A percentile compares a stretch with the other conserved stretches of the same genome.
These are phyloP conservation scores for Nothura maculosa DNA, from an alignment of 2,797 vertebrate genomes.

Conservation along the genomic window DNA sequence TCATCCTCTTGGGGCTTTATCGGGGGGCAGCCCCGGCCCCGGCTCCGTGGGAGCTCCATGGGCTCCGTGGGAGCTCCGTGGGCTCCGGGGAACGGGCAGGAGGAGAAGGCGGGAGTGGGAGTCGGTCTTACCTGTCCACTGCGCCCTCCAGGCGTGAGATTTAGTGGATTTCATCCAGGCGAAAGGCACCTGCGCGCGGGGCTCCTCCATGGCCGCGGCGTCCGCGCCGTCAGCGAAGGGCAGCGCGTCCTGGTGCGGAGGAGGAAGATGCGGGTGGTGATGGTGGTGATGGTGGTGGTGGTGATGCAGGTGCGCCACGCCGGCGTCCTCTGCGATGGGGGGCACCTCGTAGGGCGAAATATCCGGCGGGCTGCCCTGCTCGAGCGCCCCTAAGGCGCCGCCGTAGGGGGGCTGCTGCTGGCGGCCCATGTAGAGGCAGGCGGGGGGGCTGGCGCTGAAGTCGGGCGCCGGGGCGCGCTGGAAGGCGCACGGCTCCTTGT, in stretches of 20 bases:
- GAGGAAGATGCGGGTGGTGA: conserved; percentile 80
- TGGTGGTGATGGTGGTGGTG: conserved; percentile 77
- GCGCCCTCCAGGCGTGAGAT: conserved; percentile 95
- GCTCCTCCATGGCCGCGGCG: conserved; percentile 80
- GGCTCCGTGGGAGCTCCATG: not conserved
- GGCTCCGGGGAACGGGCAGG: too few species aligned
- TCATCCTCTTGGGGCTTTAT: not conserved
- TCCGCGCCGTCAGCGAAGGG: conserved; percentile 87
- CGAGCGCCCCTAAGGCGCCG: conserved; percentile 84
- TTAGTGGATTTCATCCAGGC: conserved; percentile 99
- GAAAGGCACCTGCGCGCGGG: conserved; percentile 91
- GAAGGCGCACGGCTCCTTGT: conserved; percentile 94
- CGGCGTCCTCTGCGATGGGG: conserved; percentile 87
- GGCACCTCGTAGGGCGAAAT: conserved; percentile 89
- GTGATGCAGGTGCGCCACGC: conserved; percentile 85
- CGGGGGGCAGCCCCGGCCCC: too few species aligned
- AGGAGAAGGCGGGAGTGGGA: not conserved
- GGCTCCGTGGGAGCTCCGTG: not conserved
- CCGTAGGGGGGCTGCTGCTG: conserved; percentile 89
- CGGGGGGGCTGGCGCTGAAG: conserved; percentile 90
- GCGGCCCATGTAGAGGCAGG: conserved; percentile 94
- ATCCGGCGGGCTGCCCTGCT: conserved; percentile 89
- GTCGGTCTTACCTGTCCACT: conserved; percentile 92
- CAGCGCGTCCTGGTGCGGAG: conserved; percentile 81
- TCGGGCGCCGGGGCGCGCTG: conserved; percentile 90